Percentiles rank a stretch among this genome's conserved stretches.
Evolutionary conservation across 1,140 invertebrate species (phyloP).

Genomic region (Olivierus martensii): DNA sequence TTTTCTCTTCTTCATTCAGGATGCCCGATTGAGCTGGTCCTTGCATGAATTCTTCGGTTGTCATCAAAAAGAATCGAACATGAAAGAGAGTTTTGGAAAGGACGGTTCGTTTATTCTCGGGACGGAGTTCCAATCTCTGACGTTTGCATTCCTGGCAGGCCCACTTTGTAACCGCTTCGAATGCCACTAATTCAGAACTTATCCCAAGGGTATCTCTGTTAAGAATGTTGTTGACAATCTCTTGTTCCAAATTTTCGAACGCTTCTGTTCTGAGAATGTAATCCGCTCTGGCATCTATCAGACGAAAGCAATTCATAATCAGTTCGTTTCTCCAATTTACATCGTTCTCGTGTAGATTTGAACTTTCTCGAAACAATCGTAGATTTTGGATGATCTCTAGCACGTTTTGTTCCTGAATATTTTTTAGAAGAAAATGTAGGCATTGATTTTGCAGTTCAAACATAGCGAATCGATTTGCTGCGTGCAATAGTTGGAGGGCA

Average conservation of each 20-base stretch:
- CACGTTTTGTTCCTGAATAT: constrained; percentile 34
- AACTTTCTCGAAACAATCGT: neutral
- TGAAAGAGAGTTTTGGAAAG: constrained; percentile 46
- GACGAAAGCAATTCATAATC: constrained; percentile 41
- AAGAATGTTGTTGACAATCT: constrained; percentile 43
- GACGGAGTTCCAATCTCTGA: constrained; percentile 42
- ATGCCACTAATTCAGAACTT: constrained; percentile 19
- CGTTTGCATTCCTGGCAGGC: constrained; percentile 48
- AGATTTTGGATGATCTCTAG: constrained; percentile 34
- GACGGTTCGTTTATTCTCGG: constrained; percentile 43
- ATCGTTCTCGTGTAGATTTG: constrained; percentile 2
- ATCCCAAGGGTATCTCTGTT: constrained; percentile 34
- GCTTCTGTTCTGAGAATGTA: constrained; percentile 44
- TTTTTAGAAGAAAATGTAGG: constrained; percentile 40
- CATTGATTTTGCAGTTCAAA: constrained; percentile 43
- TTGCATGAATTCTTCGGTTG: constrained; percentile 40
- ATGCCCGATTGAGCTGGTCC: constrained; percentile 32
- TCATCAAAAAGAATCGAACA: constrained; percentile 48
- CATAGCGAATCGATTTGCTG: constrained; percentile 51
- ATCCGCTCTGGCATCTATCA: constrained; percentile 45
- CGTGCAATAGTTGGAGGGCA: constrained; percentile 46
- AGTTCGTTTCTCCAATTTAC: constrained; percentile 30
- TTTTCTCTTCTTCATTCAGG: constrained; percentile 28
- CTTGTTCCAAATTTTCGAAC: constrained; percentile 46
- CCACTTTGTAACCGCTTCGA: constrained; percentile 38